phyloP scores from a whole-genome alignment of 1,140 invertebrate species.

The Caenorhabditis briggsae region DNA sequence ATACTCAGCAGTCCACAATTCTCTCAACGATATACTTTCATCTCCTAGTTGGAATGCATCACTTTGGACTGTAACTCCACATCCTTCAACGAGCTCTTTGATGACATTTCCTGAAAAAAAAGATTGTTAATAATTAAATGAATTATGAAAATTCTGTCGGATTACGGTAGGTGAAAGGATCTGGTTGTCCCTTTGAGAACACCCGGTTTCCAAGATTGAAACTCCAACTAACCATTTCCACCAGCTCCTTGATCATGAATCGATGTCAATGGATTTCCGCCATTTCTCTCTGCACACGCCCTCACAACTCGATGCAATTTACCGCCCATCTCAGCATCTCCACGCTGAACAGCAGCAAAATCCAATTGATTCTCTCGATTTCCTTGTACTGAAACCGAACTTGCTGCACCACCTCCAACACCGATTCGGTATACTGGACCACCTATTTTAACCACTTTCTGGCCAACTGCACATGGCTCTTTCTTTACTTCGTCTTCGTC shows the following conservation, averaged over 20 bases:
- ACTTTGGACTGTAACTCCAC: slow-evolving; percentile 89
- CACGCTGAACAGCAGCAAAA: slow-evolving; percentile 95
- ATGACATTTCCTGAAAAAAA: slow-evolving; percentile 89
- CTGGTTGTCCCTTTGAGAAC: neutral
- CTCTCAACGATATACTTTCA: slow-evolving; percentile 90
- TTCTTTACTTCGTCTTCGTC: slow-evolving; percentile 67
- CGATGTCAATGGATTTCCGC: slow-evolving; percentile 90
- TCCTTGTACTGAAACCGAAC: slow-evolving; percentile 85
- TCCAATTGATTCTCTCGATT: slow-evolving; percentile 88
- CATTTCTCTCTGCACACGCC: slow-evolving; percentile 86
- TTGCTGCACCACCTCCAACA: slow-evolving; percentile 94
- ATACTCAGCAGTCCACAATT: slow-evolving; percentile 97
- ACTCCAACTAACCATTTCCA: slow-evolving; percentile 85
- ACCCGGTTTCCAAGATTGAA: too few species aligned
- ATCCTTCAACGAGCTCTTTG: slow-evolving; percentile 93
- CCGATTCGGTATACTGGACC: slow-evolving; percentile 96
- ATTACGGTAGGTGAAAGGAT: too few species aligned
- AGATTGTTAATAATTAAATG: too few species aligned
- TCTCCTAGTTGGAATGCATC: slow-evolving; percentile 92
- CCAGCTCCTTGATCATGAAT: slow-evolving; percentile 97
- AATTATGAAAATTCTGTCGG: too few species aligned
- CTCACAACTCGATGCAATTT: slow-evolving; percentile 93
- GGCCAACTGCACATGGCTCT: slow-evolving; percentile 57
- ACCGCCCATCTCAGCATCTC: slow-evolving; percentile 98
- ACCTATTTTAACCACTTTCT: slow-evolving; percentile 90